Evolutionary conservation across 2,797 vertebrate genomes (phyloP).

Genomic region (Trematomus bernacchii): DNA sequence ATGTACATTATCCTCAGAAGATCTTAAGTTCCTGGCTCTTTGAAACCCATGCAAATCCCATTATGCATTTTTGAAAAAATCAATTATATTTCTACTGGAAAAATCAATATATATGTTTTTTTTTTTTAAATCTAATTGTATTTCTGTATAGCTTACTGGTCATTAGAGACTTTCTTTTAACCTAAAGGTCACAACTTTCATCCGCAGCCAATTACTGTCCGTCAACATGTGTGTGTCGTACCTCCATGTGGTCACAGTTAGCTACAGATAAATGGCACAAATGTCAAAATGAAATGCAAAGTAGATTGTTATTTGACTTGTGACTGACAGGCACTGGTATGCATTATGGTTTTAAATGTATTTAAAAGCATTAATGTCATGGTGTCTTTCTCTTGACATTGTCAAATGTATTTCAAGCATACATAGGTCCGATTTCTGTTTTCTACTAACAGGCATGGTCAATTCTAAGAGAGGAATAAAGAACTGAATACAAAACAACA

Average conservation of each 20-base stretch:
- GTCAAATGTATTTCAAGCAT: no score
- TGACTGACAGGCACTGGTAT: background rate
- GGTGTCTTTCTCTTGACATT: no score
- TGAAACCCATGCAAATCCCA: background rate
- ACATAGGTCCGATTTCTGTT: no score
- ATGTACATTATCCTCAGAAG: constrained; percentile 17
- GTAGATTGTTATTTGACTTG: constrained; percentile 1
- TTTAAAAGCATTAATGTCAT: no score
- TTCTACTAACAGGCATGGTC: no score
- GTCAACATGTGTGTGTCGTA: constrained; percentile 14
- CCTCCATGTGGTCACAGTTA: background rate
- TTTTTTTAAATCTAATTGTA: background rate
- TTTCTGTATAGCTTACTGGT: background rate
- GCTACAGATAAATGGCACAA: background rate
- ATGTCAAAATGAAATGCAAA: background rate
- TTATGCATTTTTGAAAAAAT: constrained; percentile 10
- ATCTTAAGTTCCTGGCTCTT: background rate
- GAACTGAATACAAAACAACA: no score
- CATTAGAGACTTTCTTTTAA: constrained; percentile 10
- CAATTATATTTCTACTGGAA: background rate
- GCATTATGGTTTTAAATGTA: no score
- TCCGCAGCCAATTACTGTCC: constrained; percentile 51
- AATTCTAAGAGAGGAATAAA: no score
- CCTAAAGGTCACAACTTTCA: constrained; percentile 49
- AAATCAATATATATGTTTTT: background rate